These are phyloP conservation scores for Oceanodroma leucorhoa DNA, from an alignment of 2,797 vertebrate genomes.

Conservation along the genomic window DNA sequence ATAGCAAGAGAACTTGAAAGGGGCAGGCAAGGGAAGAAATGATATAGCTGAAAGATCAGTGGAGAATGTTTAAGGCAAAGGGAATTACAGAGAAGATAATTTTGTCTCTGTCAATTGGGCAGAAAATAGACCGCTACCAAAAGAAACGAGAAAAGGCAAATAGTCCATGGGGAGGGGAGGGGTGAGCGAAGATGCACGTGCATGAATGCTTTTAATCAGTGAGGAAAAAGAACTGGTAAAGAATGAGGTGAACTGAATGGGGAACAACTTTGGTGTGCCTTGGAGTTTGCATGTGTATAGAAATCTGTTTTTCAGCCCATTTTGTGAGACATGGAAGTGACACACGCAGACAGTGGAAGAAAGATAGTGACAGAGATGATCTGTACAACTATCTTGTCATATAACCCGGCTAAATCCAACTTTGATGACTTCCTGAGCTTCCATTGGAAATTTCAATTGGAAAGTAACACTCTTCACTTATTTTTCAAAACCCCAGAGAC, in stretches of 20 bases:
- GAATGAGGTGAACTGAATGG: not conserved
- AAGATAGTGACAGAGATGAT: not conserved
- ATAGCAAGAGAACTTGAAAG: not conserved
- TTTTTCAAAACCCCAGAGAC: not conserved
- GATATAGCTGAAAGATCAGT: not conserved
- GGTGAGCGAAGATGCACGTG: not conserved
- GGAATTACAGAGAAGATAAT: not conserved
- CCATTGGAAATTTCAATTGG: not conserved
- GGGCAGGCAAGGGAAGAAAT: not conserved
- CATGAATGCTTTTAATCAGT: not conserved
- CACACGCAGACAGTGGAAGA: not conserved
- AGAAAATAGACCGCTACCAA: not conserved
- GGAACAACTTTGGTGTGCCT: not conserved
- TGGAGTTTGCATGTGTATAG: not conserved
- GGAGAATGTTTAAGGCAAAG: not conserved
- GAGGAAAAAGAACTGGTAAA: not conserved
- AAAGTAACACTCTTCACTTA: not conserved
- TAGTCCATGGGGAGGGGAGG: not conserved
- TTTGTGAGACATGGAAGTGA: not conserved
- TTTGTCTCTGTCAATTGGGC: not conserved
- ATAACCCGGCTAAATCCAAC: not conserved
- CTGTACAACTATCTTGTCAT: not conserved
- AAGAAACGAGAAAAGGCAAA: not conserved
- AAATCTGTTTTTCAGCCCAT: not conserved
- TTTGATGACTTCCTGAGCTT: not conserved